Conservation (phyloP, 2,888 invertebrate genomes). For the Pardosa pseudoannulata region DNA sequence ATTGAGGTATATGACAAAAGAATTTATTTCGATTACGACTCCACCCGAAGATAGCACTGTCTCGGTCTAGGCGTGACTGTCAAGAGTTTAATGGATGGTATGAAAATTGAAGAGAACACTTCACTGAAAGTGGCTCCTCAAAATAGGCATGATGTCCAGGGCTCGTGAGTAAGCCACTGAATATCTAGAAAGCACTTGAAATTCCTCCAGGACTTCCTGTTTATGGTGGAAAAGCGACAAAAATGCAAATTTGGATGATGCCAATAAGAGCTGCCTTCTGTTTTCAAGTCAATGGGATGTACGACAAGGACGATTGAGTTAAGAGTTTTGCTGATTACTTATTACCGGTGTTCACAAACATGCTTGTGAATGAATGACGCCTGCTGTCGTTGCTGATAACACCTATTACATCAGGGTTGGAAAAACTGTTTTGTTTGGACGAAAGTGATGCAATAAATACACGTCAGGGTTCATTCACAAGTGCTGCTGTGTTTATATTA, state of each 20-base stretch:
- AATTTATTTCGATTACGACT: constrained; percentile 37
- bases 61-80: constrained; percentile 22
- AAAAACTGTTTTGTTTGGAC: too few relatives aligned
- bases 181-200: constrained; percentile 55
- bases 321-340: too few relatives aligned
- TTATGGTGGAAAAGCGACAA: constrained; percentile 60
- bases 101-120: constrained; percentile 61
- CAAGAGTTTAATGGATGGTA: constrained; percentile 60
- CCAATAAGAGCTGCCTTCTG: constrained; percentile 51
- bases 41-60: constrained; percentile 27
- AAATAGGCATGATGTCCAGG: constrained; percentile 64
- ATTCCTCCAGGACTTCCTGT: constrained; percentile 60
- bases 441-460: too few relatives aligned
- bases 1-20: constrained; percentile 28
- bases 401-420: too few relatives aligned
- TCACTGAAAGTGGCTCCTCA: constrained; percentile 64
- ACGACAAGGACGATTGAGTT: neutral
- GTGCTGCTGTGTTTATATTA: too few relatives aligned
- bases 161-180: constrained; percentile 41
- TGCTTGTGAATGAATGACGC: too few relatives aligned
- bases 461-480: too few relatives aligned
- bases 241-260: constrained; percentile 45
- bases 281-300: neutral
- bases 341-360: too few relatives aligned
- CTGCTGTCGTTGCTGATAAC: too few relatives aligned